phyloP scores from a whole-genome alignment of 2,113 vertebrate genomes.

The human region DNA sequence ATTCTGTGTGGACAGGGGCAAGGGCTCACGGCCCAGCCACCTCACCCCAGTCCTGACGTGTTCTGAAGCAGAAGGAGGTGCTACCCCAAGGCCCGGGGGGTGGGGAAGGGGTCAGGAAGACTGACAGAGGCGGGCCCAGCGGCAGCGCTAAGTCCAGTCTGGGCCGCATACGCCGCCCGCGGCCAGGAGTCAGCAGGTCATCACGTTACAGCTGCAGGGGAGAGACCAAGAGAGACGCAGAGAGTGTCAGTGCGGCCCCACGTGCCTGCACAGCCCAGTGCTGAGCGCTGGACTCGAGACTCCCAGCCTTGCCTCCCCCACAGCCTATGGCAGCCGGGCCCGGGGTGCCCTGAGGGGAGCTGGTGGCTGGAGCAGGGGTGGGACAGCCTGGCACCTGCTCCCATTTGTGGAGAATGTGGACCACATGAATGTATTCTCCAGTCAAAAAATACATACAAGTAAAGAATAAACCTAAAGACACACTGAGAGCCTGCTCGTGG shows the following conservation, averaged over 20 bases:
- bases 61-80: not conserved
- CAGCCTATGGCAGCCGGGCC: not conserved
- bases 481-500: not conserved
- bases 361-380: too few relatives aligned
- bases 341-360: fast-evolving
- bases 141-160: not conserved
- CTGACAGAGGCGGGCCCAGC: not conserved
- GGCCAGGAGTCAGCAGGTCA: conserved; percentile 68
- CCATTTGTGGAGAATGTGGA: not conserved
- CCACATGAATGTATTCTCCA: not conserved
- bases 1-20: not conserved
- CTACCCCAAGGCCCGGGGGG: not conserved
- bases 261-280: too few relatives aligned
- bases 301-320: not conserved
- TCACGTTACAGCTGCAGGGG: conserved; percentile 59
- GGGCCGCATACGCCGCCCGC: not conserved
- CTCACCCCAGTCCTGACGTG: not conserved
- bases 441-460: not conserved
- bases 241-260: not conserved
- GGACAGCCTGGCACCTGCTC: not conserved
- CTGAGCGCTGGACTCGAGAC: not conserved
- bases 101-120: conserved; percentile 53
- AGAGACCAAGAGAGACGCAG: not conserved
- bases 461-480: not conserved
- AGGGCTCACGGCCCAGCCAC: not conserved